A percentile compares a stretch with the other conserved stretches of the same genome.
Conservation (phyloP, 2,797 vertebrate species). For the Sebastes vulpes region DNA sequence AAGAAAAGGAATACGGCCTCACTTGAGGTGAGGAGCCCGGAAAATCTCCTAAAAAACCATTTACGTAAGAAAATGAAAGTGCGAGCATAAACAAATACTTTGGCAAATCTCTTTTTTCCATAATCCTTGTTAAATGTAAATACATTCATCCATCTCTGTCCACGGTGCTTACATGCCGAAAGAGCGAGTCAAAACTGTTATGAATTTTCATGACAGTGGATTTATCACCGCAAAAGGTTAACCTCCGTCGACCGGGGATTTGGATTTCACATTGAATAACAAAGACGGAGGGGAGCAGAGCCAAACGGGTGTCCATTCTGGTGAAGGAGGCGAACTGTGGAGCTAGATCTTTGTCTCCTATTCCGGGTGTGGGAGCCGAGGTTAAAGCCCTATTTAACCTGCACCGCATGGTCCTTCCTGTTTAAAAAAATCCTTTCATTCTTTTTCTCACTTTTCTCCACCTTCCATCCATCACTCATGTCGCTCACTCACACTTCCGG, state of each 20-base stretch:
- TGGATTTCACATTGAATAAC: constrained; percentile 54
- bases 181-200: constrained; percentile 46
- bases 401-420: constrained; percentile 39
- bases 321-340: constrained; percentile 29
- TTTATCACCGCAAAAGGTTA: constrained; percentile 51
- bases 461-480: constrained; percentile 44
- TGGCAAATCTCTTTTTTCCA: constrained; percentile 23
- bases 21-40: constrained; percentile 21
- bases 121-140: constrained; percentile 43
- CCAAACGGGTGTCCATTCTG: constrained; percentile 25
- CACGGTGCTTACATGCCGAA: constrained; percentile 23
- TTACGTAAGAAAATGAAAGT: constrained; percentile 33
- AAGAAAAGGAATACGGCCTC: constrained; percentile 8
- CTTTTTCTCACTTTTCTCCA: constrained; percentile 14
- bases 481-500: constrained; percentile 25
- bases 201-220: constrained; percentile 54
- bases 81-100: constrained; percentile 29
- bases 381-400: constrained; percentile 65
- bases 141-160: constrained; percentile 40
- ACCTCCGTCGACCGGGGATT: constrained; percentile 37
- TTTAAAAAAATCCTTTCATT: constrained; percentile 29
- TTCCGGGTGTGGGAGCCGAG: constrained; percentile 18
- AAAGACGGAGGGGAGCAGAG: constrained; percentile 30
- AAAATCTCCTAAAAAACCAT: constrained; percentile 31
- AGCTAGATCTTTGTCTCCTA: constrained; percentile 48